phyloP scores from a whole-genome alignment of 2,888 invertebrate species.

The Polydesmus complanatus region DNA sequence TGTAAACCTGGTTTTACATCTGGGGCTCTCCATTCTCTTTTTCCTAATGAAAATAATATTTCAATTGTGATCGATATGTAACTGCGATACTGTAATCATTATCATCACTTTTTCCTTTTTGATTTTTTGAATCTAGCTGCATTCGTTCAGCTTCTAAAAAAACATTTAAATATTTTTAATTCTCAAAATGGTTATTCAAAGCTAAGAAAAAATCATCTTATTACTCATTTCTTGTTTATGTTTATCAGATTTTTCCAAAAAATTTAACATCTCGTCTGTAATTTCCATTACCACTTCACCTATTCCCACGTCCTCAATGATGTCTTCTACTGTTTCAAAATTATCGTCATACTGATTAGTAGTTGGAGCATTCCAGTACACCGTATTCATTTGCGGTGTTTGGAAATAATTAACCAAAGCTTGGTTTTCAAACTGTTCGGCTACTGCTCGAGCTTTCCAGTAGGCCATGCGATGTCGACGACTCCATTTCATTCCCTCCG shows the following conservation, averaged over 20 bases:
- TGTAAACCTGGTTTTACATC: slow-evolving; percentile 29
- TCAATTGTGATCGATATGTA: neutral
- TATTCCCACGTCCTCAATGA: no score
- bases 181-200: neutral
- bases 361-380: no score
- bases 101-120: no score
- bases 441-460: slow-evolving; percentile 5
- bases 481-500: slow-evolving; percentile 5
- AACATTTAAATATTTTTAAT: neutral
- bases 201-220: no score
- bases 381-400: neutral
- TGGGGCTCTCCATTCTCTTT: slow-evolving; percentile 14
- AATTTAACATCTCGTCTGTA: slow-evolving; percentile 48
- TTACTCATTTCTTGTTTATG: slow-evolving; percentile 37
- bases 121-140: no score
- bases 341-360: neutral
- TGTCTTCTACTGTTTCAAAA: neutral
- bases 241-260: slow-evolving; percentile 45
- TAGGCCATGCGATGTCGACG: slow-evolving; percentile 2
- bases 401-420: neutral
- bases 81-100: no score
- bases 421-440: slow-evolving; percentile 3
- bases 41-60: neutral
- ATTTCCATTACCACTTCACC: slow-evolving; percentile 40
- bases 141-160: slow-evolving; percentile 3